Conservation (phyloP, 2,797 vertebrate genomes). For the Acanthopagrus latus region DNA sequence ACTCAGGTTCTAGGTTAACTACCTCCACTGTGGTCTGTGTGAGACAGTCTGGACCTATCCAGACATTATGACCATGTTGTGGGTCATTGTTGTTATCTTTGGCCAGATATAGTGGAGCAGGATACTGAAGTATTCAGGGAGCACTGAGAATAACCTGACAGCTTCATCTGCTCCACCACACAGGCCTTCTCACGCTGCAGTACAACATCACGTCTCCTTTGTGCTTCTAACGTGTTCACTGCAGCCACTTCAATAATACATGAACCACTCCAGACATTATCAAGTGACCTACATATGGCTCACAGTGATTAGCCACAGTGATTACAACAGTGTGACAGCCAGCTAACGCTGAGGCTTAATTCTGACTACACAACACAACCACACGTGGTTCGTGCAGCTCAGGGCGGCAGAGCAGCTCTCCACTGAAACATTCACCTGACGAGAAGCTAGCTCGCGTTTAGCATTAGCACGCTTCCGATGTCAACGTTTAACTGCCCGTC, state of each 20-base stretch:
- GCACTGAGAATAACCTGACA: neutral
- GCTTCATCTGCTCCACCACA: neutral
- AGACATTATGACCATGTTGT: neutral
- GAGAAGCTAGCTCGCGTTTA: neutral
- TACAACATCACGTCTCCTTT: neutral
- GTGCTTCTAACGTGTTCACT: neutral
- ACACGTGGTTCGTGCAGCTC: constrained; percentile 56
- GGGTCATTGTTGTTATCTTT: neutral
- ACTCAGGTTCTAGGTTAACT: neutral
- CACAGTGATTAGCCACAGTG: neutral
- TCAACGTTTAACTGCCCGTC: accelerated
- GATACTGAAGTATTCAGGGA: neutral
- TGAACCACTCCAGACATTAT: neutral
- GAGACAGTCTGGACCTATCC: neutral
- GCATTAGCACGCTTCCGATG: accelerated
- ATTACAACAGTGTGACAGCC: neutral
- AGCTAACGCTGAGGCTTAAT: neutral
- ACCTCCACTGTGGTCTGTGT: neutral
- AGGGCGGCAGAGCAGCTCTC: too few species aligned
- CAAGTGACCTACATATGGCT: neutral
- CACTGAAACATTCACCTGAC: neutral
- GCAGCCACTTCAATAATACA: neutral
- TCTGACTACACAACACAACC: constrained; percentile 17
- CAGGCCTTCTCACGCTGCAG: neutral
- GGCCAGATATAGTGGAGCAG: neutral